Base-by-base conservation (phyloP, 2,888 invertebrate genomes). In the Timandra comae region DNA sequence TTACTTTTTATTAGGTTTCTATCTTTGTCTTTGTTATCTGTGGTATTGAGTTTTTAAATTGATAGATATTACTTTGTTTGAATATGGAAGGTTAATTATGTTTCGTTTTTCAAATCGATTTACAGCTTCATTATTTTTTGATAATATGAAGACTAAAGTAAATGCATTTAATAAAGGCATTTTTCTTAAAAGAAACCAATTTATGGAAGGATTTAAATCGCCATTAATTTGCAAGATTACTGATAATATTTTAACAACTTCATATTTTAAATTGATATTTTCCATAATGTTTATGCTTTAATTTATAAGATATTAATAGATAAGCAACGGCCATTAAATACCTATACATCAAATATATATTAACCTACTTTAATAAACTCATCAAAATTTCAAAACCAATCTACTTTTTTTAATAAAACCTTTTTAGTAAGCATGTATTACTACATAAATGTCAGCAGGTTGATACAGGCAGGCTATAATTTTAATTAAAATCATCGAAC, bases 401-500 rank as follows among this genome's bases (percentile, higher is more conserved):
- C 16, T 16, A 16, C 6, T 16, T 16, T 16, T 16, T 16, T 16
- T 6, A 16, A 5, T 5, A 16, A 16, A 16, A 16, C 10, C 16
- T 10, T 23, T 11, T 24, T 9, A 12, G 24, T 8, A 11, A 9
- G 11, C n/a, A 7, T 13, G 6, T 16, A 20, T 5, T 12, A 29
- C 11, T 12, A 29, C 27, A 23, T 22, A 26, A 30, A 35, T 9
- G 27, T 6, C 35, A 35, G 32, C n/a, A 27, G 16, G 13, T 31
- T 27, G 11, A 8, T 12, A 30, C 25, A 29, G 12, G 19, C 22
- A 12, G 12, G 8, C 31, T 26, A 30, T 40, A 33, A 36, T 35
- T 29, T 36, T 34, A 36, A 36, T 41, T 35, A 30, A 43, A 40
- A 37, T 37, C 33, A 32, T 40, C 32, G 38, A 41, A 41, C 39